phyloP scores from a whole-genome alignment of 2,113 vertebrate species.

The Aspidoscelis tigris region DNA sequence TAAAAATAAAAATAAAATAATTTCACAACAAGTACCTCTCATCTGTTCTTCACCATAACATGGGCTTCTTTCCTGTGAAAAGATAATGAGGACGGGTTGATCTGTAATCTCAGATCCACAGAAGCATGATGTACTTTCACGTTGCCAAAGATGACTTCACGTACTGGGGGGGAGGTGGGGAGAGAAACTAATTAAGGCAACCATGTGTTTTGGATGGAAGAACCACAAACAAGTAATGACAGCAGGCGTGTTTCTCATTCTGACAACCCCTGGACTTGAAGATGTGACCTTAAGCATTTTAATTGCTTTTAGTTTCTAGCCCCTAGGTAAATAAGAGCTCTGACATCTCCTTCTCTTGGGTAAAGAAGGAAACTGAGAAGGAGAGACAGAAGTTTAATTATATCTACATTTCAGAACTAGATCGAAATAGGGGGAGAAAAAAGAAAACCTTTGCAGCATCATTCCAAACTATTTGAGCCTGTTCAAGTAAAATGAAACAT shows the following conservation, averaged over 20 bases:
- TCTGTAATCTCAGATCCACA: constrained; percentile 1
- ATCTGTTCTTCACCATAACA: constrained; percentile 6
- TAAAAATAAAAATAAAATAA: background rate
- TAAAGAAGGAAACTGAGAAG: background rate
- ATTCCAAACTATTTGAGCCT: background rate
- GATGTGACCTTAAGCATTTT: background rate
- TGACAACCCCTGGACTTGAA: background rate
- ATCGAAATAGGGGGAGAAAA: background rate
- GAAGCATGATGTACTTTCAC: background rate
- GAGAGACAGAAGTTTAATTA: background rate
- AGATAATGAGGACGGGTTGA: constrained; percentile 1
- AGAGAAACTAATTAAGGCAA: background rate
- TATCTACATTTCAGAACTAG: background rate
- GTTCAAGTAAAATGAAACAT: background rate
- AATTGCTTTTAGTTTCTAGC: constrained; percentile 19
- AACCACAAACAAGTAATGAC: constrained; percentile 26
- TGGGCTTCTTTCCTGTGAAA: background rate
- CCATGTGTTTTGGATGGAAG: constrained; percentile 8
- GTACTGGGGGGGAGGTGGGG: background rate
- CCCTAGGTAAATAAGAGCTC: constrained; percentile 1
- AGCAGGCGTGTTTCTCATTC: background rate
- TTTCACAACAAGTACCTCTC: background rate
- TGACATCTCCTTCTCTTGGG: background rate
- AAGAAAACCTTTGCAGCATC: background rate
- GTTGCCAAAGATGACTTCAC: background rate